Base-by-base conservation (phyloP, 35 echinoderm and acorn worm species). In the Stichopus chloronotus region DNA sequence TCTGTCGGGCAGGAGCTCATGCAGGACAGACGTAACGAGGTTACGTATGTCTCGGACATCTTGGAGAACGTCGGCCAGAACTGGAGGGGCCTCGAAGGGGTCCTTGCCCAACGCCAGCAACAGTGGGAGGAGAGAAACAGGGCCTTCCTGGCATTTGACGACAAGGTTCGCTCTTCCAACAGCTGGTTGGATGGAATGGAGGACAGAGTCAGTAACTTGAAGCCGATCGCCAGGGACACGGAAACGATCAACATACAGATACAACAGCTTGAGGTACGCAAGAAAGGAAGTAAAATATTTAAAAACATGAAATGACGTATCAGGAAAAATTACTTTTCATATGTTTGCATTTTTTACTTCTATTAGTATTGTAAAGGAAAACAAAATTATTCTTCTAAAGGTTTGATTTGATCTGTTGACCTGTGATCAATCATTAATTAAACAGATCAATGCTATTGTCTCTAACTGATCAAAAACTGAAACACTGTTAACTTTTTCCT, bases 181-280 rank as follows among this genome's bases (percentile, higher is more conserved):
- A 74, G 53, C 19, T 99, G 97, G 97, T 78, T 96, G 78, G 92
- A 91, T 2, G 94, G 95, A 55, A 95, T 96, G 97, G 94, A 96
- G 93, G 95, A 98, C 17, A 95, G 90, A 71, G 93, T 96, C 3
- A 68, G 71, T 21, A 92, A 96, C 17, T 87, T 99, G 72, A 89
- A 96, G 61, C 94, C 97, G 16, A 96, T 96, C 19, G 94, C 95
- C 14, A 78, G 93, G 5, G 97, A 99, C 74, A 95, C 90, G 25
- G 96, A 98, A 57, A 98, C 96, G 25, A 95, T 98, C 78, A 94
- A 96, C 69, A 95, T 98, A 30, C 96, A 98, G 78, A 96, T 98
- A 78, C 95, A 95, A 86, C 96, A 98, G 56, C 91, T 98, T 11
- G 90, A 98, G 94, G 96, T 98, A 85, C 21, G 88, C 77, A 80